These are phyloP conservation scores for Leptopilina boulardi DNA, from an alignment of 1,140 invertebrate genomes.

Conservation along the genomic window DNA sequence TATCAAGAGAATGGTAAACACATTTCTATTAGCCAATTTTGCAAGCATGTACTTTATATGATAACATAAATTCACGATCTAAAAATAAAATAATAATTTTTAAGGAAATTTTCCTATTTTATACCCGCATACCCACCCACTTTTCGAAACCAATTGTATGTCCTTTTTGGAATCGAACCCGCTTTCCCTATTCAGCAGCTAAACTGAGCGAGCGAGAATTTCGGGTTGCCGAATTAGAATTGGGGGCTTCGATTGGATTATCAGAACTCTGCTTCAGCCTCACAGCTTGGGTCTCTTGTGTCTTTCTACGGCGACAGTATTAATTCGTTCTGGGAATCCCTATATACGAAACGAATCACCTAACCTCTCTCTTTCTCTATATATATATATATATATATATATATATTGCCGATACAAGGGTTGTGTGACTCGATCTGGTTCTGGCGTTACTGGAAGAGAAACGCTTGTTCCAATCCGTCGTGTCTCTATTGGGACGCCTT, in stretches of 20 bases:
- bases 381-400: too few relatives aligned
- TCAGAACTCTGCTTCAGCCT: slow-evolving; percentile 61
- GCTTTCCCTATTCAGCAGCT: slow-evolving; percentile 71
- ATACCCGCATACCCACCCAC: too few relatives aligned
- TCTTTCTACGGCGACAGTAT: slow-evolving; percentile 59
- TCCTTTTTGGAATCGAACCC: slow-evolving; percentile 44
- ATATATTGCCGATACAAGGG: slow-evolving; percentile 47
- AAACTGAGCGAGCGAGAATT: slow-evolving; percentile 75
- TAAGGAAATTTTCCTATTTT: too few relatives aligned
- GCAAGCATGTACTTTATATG: not conserved
- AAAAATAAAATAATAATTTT: too few relatives aligned
- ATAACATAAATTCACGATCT: too few relatives aligned
- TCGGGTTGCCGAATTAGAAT: slow-evolving; percentile 74
- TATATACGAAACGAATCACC: slow-evolving; percentile 52
- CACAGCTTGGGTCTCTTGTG: slow-evolving; percentile 60
- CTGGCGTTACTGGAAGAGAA: slow-evolving; percentile 47
- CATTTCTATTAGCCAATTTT: not conserved
- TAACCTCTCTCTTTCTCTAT: too few relatives aligned
- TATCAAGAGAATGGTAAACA: slow-evolving; percentile 57
- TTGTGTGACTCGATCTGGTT: slow-evolving; percentile 35
- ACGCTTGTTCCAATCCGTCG: slow-evolving; percentile 57
- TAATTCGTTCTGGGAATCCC: slow-evolving; percentile 60
- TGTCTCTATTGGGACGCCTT: slow-evolving; percentile 73
- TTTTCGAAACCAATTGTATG: too few relatives aligned
- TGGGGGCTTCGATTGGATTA: slow-evolving; percentile 76